A percentile compares a stretch with the other conserved stretches of the same genome.
Evolutionary conservation across 64 coral and sea anemone genomes (phyloP).

Genomic region (Montipora sp.): DNA sequence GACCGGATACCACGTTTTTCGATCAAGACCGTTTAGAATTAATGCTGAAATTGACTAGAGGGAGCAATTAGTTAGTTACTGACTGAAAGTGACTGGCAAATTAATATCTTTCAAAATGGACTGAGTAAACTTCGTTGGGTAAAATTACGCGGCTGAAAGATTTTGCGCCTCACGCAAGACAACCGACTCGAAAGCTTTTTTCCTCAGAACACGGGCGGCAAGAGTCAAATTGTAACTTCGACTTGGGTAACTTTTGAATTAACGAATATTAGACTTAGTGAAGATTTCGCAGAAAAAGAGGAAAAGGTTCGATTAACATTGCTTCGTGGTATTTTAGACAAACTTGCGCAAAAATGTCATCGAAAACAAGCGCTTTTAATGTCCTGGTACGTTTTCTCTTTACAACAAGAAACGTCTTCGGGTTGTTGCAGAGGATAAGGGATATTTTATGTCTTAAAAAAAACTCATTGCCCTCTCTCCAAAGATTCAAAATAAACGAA

Average conservation of each 20-base stretch:
- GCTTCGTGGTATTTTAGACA: neutral
- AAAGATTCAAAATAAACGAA: neutral
- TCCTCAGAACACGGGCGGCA: neutral
- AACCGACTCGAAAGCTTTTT: neutral
- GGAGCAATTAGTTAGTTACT: conserved; percentile 44
- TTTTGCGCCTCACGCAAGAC: neutral
- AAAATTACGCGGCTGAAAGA: conserved; percentile 39
- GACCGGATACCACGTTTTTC: conserved; percentile 39
- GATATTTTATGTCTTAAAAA: neutral
- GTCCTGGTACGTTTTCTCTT: neutral
- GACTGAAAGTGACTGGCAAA: conserved; percentile 42
- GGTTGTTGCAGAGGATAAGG: neutral
- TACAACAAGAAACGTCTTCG: neutral
- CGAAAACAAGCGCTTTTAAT: conserved; percentile 29
- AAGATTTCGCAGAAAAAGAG: conserved; percentile 31
- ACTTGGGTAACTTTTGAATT: neutral
- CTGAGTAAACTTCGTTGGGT: conserved; percentile 13
- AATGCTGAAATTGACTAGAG: conserved; percentile 50
- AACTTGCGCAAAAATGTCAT: conserved; percentile 44
- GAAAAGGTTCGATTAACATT: neutral
- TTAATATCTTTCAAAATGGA: conserved; percentile 59
- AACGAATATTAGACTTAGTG: neutral
- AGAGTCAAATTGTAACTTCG: neutral
- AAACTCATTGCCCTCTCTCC: neutral
- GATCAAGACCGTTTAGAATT: conserved; percentile 46